These are phyloP conservation scores for Nesometra sesokonis DNA, from an alignment of 35 echinoderm and acorn worm genomes.

Conservation along the genomic window DNA sequence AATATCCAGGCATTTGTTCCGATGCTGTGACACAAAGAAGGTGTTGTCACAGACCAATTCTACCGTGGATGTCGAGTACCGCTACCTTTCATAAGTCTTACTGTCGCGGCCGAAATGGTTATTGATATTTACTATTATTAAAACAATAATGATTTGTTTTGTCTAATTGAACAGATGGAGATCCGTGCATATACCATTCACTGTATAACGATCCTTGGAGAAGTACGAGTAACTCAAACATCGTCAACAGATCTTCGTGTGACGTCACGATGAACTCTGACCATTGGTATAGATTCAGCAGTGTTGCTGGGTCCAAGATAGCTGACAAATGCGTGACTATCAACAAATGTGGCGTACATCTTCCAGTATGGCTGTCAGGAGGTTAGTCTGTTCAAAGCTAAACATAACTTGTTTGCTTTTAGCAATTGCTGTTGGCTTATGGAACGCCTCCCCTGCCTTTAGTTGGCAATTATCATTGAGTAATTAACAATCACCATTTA, in stretches of 20 bases:
- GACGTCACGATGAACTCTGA: not conserved
- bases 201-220: not conserved
- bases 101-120: too few relatives aligned
- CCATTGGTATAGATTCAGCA: not conserved
- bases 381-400: not conserved
- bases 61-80: too few relatives aligned
- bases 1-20: too few relatives aligned
- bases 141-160: not conserved
- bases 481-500: too few relatives aligned
- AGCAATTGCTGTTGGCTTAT: too few relatives aligned
- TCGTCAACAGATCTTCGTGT: not conserved
- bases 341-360: not conserved
- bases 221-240: not conserved
- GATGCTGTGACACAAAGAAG: too few relatives aligned
- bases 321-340: not conserved
- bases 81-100: too few relatives aligned
- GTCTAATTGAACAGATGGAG: not conserved
- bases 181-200: not conserved
- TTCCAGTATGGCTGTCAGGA: not conserved
- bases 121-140: too few relatives aligned
- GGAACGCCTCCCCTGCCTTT: too few relatives aligned
- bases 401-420: too few relatives aligned
- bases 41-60: too few relatives aligned
- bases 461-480: too few relatives aligned
- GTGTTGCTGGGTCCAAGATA: not conserved